Evolutionary conservation across 2,888 invertebrate genomes (phyloP).

Genomic region (Enchytraeus crypticus): DNA sequence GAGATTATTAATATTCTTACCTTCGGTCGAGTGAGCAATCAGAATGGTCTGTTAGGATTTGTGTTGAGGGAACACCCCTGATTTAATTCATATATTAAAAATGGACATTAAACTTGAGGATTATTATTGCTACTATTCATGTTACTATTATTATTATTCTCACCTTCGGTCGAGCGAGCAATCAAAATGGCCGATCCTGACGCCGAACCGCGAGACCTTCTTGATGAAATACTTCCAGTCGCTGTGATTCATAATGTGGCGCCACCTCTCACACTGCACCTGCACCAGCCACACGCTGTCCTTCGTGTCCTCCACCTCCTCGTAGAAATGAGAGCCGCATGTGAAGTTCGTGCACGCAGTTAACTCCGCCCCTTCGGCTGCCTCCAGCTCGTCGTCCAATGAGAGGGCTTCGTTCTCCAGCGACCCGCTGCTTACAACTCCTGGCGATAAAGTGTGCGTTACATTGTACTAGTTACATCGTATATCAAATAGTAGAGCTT

Average conservation of each 20-base stretch:
- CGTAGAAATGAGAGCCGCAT: slow-evolving; percentile 48
- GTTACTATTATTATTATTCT: too few species aligned
- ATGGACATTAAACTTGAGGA: too few species aligned
- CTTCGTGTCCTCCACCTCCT: slow-evolving; percentile 54
- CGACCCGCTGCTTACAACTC: slow-evolving; percentile 42
- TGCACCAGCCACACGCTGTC: slow-evolving; percentile 55
- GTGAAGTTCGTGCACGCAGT: slow-evolving; percentile 42
- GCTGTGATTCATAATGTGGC: slow-evolving; percentile 33
- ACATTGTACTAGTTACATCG: too few species aligned
- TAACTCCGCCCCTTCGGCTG: background rate
- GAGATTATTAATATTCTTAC: too few species aligned
- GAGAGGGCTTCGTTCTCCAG: slow-evolving; percentile 29
- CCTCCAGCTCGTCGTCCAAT: background rate
- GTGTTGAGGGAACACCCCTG: too few species aligned
- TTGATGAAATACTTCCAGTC: slow-evolving; percentile 49
- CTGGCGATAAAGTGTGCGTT: slow-evolving; percentile 24
- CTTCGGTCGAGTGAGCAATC: slow-evolving; percentile 50
- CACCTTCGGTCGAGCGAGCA: slow-evolving; percentile 51
- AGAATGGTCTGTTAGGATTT: too few species aligned
- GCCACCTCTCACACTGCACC: slow-evolving; percentile 23
- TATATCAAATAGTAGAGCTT: too few species aligned
- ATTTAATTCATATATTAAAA: too few species aligned
- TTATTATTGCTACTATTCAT: too few species aligned
- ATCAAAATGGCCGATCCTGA: slow-evolving; percentile 51
- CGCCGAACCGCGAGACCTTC: slow-evolving; percentile 50